phyloP scores from a whole-genome alignment of 2,888 invertebrate genomes.

The Andrena flavipes region DNA sequence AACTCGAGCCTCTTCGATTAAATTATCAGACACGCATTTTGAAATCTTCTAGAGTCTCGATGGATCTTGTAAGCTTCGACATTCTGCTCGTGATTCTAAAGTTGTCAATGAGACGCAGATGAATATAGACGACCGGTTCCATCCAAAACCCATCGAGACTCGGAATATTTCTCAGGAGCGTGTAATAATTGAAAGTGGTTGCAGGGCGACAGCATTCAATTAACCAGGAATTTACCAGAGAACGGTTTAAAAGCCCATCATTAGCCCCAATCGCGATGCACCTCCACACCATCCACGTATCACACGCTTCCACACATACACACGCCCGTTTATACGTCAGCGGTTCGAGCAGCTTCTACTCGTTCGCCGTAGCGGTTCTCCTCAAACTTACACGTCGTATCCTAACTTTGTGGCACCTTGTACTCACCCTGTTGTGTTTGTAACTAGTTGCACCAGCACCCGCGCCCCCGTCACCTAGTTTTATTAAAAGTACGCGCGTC shows the following conservation, averaged over 20 bases:
- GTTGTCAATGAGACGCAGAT: no score
- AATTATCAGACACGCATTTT: no score
- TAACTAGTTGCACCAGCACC: slow-evolving; percentile 49
- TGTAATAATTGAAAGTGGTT: no score
- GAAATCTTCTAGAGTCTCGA: no score
- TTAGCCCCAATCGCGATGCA: slow-evolving; percentile 16
- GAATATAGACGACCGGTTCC: no score
- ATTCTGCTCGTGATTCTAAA: no score
- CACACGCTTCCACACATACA: slow-evolving; percentile 18
- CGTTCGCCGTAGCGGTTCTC: slow-evolving; percentile 36
- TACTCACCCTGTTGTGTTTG: slow-evolving; percentile 47
- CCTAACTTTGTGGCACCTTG: slow-evolving; percentile 54
- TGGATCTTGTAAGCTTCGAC: no score
- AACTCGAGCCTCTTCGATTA: no score
- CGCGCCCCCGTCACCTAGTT: slow-evolving; percentile 22
- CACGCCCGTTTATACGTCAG: slow-evolving; percentile 2
- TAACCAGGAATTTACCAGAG: no score
- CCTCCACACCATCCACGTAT: neutral
- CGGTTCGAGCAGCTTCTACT: slow-evolving; percentile 39
- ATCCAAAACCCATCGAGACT: no score
- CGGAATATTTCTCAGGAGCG: no score
- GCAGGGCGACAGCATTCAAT: no score
- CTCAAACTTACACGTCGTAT: slow-evolving; percentile 41
- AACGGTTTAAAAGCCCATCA: slow-evolving; percentile 8
- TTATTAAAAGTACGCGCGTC: slow-evolving; percentile 11